phyloP scores from a whole-genome alignment of 2,113 vertebrate genomes.

The Pterocles orientalis region DNA sequence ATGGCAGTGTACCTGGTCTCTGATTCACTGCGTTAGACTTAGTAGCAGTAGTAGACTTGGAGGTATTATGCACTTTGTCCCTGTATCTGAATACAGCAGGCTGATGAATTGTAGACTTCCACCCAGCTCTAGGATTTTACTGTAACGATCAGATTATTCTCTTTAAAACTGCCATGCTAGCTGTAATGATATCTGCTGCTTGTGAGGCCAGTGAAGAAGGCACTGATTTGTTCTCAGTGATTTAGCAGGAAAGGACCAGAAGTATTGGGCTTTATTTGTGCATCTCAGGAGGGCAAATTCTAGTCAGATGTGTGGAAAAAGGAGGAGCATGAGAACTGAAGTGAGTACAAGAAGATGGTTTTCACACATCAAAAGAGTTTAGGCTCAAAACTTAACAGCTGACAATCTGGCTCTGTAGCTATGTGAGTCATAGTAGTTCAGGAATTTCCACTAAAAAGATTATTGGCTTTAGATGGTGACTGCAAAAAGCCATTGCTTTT shows the following conservation, averaged over 20 bases:
- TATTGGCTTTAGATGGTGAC: background rate
- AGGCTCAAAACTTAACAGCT: background rate
- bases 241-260: background rate
- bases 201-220: background rate
- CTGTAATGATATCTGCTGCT: background rate
- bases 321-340: background rate
- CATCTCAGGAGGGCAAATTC: background rate
- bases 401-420: background rate
- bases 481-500: background rate
- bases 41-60: background rate
- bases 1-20: background rate
- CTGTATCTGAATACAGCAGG: background rate
- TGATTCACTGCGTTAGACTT: background rate
- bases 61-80: background rate
- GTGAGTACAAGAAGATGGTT: background rate
- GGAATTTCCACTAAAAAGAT: background rate
- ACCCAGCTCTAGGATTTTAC: background rate
- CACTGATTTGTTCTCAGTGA: background rate
- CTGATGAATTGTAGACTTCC: background rate
- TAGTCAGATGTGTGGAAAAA: background rate
- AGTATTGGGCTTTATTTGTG: background rate
- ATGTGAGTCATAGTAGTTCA: background rate
- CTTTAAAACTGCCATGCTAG: background rate
- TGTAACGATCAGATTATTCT: background rate
- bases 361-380: background rate